Conservation (phyloP, 2,797 vertebrate species). For the Thunnus albacares region DNA sequence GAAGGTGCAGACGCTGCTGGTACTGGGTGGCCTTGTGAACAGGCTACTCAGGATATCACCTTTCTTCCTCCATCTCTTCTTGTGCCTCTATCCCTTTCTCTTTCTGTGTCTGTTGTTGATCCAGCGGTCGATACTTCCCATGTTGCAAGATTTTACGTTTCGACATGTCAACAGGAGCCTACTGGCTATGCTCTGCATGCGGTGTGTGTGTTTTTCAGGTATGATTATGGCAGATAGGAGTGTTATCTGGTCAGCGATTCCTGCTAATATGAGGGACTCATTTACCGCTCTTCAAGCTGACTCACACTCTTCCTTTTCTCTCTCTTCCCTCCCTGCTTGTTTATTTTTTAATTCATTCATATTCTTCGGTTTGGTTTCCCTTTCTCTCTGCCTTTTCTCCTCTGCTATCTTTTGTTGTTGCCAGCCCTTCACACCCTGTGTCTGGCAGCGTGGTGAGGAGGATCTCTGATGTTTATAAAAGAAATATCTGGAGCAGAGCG, state of each 20-base stretch:
- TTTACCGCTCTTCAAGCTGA: slow-evolving; percentile 1
- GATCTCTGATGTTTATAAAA: slow-evolving; percentile 74
- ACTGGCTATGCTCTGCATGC: slow-evolving; percentile 51
- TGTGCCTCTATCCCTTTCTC: slow-evolving; percentile 14
- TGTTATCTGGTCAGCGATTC: neutral
- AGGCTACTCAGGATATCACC: slow-evolving; percentile 68
- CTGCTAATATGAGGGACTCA: too few relatives aligned
- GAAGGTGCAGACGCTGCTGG: slow-evolving; percentile 68
- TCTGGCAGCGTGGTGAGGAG: slow-evolving; percentile 18
- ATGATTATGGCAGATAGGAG: neutral
- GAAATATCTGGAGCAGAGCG: slow-evolving; percentile 66
- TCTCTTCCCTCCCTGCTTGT: neutral
- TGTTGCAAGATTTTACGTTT: slow-evolving; percentile 72
- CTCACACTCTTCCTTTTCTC: neutral
- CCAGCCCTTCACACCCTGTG: slow-evolving; percentile 18
- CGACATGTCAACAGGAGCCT: slow-evolving; percentile 79
- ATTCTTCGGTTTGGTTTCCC: slow-evolving; percentile 24
- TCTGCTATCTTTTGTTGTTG: slow-evolving; percentile 24
- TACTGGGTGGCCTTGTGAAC: slow-evolving; percentile 75
- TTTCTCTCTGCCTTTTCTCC: neutral
- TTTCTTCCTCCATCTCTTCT: slow-evolving; percentile 55
- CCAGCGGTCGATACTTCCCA: slow-evolving; percentile 72
- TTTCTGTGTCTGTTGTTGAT: slow-evolving; percentile 42
- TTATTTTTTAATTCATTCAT: slow-evolving; percentile 41
- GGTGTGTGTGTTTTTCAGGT: slow-evolving; percentile 37